These are phyloP conservation scores for Tinea trinotella DNA, from an alignment of 2,888 invertebrate genomes.

Conservation along the genomic window DNA sequence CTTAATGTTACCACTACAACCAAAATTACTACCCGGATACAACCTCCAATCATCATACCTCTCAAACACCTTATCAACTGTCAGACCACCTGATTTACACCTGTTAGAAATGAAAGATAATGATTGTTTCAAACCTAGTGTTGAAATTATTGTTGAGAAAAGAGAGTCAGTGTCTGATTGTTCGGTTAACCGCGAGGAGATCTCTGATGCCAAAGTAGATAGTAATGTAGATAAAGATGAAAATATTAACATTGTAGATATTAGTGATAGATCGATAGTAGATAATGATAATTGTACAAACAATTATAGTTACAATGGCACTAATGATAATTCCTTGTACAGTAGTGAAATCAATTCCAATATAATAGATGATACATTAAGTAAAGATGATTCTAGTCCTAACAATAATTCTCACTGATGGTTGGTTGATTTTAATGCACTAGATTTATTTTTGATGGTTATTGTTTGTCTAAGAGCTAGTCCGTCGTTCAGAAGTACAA, in stretches of 20 bases:
- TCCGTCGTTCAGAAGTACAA: too few species aligned
- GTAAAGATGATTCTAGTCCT: constrained; percentile 52
- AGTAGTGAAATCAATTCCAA: constrained; percentile 62
- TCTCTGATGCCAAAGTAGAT: neutral
- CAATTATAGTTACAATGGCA: constrained; percentile 32
- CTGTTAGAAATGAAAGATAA: constrained; percentile 33
- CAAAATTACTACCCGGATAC: constrained; percentile 75
- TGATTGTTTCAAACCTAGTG: constrained; percentile 40
- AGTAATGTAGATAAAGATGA: constrained; percentile 32
- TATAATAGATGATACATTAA: constrained; percentile 37
- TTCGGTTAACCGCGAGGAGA: constrained; percentile 20
- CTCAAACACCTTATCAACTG: constrained; percentile 67
- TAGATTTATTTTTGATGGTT: neutral
- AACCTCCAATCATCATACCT: constrained; percentile 61
- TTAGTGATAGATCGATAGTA: neutral
- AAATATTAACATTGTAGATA: constrained; percentile 37
- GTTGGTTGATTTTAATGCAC: neutral
- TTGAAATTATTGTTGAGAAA: constrained; percentile 53
- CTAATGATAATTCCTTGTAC: constrained; percentile 32
- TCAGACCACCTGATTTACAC: constrained; percentile 51
- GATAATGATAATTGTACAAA: constrained; percentile 21
- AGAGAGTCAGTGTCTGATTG: constrained; percentile 35
- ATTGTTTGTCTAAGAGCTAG: too few species aligned
- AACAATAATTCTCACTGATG: constrained; percentile 57
- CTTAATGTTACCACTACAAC: constrained; percentile 80